Conservation (phyloP, 2,797 vertebrate species). For the Simalia tracyae region DNA sequence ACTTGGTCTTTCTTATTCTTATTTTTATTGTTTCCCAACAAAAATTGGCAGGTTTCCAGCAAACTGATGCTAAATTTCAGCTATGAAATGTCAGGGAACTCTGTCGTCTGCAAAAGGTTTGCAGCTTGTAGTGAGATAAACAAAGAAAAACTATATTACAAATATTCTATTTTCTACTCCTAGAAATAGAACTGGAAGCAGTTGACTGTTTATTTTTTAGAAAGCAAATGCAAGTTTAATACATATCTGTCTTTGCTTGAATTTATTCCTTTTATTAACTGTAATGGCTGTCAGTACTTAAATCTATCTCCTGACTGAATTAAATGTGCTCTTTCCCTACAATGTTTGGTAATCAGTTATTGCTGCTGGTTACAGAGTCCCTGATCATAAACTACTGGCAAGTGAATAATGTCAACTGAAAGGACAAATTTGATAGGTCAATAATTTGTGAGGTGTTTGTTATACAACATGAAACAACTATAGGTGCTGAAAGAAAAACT, state of each 20-base stretch:
- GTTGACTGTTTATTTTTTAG: background rate
- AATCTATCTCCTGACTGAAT: background rate
- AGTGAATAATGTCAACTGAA: background rate
- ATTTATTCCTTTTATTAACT: background rate
- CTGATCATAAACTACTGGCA: background rate
- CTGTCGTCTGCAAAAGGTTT: background rate
- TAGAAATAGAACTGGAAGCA: background rate
- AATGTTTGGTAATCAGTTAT: background rate
- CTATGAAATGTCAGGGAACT: background rate
- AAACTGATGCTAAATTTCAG: background rate
- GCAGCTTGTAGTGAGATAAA: background rate
- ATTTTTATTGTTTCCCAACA: background rate
- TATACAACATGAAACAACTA: background rate
- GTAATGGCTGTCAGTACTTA: background rate
- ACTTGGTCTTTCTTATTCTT: background rate
- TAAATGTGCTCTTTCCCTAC: background rate
- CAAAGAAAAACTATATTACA: background rate
- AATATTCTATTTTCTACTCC: background rate
- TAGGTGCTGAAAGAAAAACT: background rate
- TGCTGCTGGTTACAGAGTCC: background rate
- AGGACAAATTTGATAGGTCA: background rate
- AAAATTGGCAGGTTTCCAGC: background rate
- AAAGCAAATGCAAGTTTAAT: background rate
- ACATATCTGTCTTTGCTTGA: background rate
- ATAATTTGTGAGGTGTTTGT: background rate